Evolutionary conservation across 1,140 invertebrate genomes (phyloP), one percentile per base, ranked within the genome.

Genomic region (Notospermus geniculatus): DNA sequence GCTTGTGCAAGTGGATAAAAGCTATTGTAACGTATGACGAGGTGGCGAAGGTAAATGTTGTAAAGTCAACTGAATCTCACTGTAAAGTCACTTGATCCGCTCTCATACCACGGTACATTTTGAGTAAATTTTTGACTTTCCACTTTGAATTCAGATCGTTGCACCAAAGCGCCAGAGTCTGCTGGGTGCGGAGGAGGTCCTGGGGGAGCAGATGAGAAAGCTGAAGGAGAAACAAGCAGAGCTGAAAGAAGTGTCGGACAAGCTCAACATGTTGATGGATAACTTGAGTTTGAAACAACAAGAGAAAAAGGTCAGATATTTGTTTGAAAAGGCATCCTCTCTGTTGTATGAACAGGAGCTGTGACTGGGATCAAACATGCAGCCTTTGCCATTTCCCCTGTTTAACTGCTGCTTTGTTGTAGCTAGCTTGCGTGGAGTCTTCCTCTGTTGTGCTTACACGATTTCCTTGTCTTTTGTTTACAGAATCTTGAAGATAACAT

Each of bases 1-100:
- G 80, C 43, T 64, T 82, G 7, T 82, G 80, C 66, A 79, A 79
- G 65, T 82, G 80, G 80, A 73, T 81, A 1, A 67, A 70, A 25
- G 80, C 80, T 27, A 68, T 82, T 29, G 77, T 78, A 46, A 73
- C 75, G 41, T 82, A 81, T 67, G 80, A 82, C 52, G 71, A 72
- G 55, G 78, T 81, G 0, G 71, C 69, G 7, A 82, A 82, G 74
- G 78, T 79, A 57, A 57, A 62, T n/a, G n/a, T 15, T 36, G 32
- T 15, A 15, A 36, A 7, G 32, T 4, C 32, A 36, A 36, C 15
- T 4, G 32, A 36, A 36, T 36, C 32, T 15, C 4, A 7, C 32
- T 36, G 32, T 7, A 36, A 36, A 36, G 4, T 36, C 15, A 36
- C 32, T 36, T n/a, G n/a, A n/a, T n/a, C n/a, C n/a, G n/a, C n/a